A percentile compares a stretch with the other conserved stretches of the same genome.
Conservation (phyloP, 2,797 vertebrate genomes). For the Balearica regulorum region DNA sequence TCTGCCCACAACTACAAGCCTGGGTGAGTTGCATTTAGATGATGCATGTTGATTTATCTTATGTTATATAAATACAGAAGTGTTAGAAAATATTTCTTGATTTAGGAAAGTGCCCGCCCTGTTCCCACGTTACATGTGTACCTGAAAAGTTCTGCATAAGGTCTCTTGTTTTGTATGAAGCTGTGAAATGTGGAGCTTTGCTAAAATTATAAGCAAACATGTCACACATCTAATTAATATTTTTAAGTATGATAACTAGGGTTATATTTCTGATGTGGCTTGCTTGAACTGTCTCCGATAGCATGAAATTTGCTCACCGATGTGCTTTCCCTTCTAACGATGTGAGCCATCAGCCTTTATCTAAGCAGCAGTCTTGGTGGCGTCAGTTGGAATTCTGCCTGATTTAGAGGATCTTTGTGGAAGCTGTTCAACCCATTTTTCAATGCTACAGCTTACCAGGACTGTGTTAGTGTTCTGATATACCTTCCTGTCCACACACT, state of each 20-base stretch:
- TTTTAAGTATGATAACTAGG: background rate
- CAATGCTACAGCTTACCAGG: background rate
- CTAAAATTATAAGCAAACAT: background rate
- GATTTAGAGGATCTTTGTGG: background rate
- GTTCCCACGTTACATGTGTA: background rate
- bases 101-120: background rate
- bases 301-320: background rate
- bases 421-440: background rate
- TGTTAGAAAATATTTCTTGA: background rate
- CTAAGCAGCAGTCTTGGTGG: slow-evolving; percentile 23
- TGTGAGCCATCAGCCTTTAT: background rate
- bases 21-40: background rate
- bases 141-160: background rate
- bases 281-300: background rate
- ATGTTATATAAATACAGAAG: background rate
- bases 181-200: background rate
- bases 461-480: background rate
- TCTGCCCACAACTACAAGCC: background rate
- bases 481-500: background rate
- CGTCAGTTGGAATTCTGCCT: slow-evolving; percentile 5
- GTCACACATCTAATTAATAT: background rate
- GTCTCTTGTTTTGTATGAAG: background rate
- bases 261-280: background rate
- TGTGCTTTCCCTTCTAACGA: background rate
- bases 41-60: background rate